A percentile compares a stretch with the other conserved stretches of the same genome.
Evolutionary conservation across 2,113 vertebrate genomes (phyloP).

Genomic region (Paramisgurnus dabryanus): DNA sequence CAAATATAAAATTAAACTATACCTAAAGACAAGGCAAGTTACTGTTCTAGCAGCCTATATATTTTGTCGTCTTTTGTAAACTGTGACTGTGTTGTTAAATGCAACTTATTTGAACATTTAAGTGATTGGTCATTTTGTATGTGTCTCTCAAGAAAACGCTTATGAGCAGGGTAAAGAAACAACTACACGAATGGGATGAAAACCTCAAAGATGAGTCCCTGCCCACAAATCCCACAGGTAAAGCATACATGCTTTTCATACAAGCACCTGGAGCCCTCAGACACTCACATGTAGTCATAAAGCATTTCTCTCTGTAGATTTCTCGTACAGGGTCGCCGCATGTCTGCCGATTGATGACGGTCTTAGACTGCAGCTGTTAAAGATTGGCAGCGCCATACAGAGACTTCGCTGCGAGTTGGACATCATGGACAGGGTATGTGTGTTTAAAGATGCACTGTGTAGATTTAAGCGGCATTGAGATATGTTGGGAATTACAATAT

Average conservation of each 20-base stretch:
- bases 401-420: conserved; percentile 94
- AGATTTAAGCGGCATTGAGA: too few species aligned
- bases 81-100: too few species aligned
- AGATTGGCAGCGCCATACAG: conserved; percentile 95
- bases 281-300: neutral
- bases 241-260: neutral
- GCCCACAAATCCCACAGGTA: conserved; percentile 93
- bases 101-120: neutral
- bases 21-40: too few species aligned
- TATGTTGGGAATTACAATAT: too few species aligned
- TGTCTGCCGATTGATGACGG: conserved; percentile 95
- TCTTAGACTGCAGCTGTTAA: conserved; percentile 88
- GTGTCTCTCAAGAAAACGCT: conserved; percentile 87
- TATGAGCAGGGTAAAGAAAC: conserved; percentile 95
- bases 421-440: conserved; percentile 94
- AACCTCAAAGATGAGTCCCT: conserved; percentile 97
- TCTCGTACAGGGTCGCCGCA: conserved; percentile 96
- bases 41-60: too few species aligned
- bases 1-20: neutral
- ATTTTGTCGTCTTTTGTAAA: too few species aligned
- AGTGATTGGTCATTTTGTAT: conserved; percentile 41
- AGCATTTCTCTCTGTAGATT: conserved; percentile 77
- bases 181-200: conserved; percentile 96
- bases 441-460: neutral
- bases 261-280: neutral